These are phyloP conservation scores for Pristionchus pacificus DNA, from an alignment of 1,140 invertebrate genomes.

Conservation along the genomic window DNA sequence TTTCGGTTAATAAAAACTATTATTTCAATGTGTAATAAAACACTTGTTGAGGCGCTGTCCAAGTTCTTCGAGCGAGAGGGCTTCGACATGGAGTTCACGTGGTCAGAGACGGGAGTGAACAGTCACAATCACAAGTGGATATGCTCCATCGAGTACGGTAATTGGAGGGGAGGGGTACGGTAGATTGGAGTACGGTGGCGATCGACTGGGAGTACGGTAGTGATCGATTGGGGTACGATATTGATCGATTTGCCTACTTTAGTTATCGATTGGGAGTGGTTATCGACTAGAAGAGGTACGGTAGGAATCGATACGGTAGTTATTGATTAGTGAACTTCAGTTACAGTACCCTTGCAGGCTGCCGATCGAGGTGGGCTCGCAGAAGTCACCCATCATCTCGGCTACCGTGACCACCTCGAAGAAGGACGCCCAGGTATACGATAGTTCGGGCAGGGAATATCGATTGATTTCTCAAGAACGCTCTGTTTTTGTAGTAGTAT, in stretches of 20 bases:
- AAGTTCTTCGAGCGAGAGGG: conserved; percentile 94
- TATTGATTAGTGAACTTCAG: conserved; percentile 11
- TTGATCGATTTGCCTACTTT: no score
- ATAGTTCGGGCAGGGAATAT: neutral
- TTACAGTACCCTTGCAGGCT: conserved; percentile 60
- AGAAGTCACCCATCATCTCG: conserved; percentile 74
- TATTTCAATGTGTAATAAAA: no score
- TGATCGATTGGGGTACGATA: no score
- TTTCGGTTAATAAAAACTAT: no score
- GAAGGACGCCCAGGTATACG: conserved; percentile 75
- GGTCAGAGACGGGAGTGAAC: conserved; percentile 71
- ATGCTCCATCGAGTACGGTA: conserved; percentile 66
- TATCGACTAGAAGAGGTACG: no score
- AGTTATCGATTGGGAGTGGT: no score
- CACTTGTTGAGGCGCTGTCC: conserved; percentile 66
- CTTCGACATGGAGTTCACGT: conserved; percentile 75
- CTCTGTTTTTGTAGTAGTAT: neutral
- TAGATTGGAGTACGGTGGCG: no score
- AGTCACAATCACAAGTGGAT: conserved; percentile 68
- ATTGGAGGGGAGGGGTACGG: no score
- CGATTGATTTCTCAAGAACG: neutral
- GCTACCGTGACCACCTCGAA: conserved; percentile 83
- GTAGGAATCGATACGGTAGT: no score
- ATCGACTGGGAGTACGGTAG: no score
- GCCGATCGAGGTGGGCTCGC: conserved; percentile 75